phyloP scores from a whole-genome alignment of 1,140 invertebrate genomes.

The Lordiphosa clarofinis region DNA sequence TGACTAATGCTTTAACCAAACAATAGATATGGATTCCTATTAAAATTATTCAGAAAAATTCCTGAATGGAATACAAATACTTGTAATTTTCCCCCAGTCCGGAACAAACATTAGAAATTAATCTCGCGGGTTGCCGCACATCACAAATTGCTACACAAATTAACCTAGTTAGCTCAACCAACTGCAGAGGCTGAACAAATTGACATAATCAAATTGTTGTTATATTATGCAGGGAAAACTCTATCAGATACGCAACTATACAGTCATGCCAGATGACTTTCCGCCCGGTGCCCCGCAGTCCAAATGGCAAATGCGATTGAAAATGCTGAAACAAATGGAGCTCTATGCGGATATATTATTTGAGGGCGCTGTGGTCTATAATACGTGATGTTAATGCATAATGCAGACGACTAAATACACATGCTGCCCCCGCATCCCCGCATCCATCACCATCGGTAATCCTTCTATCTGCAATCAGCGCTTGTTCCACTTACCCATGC shows the following conservation, averaged over 20 bases:
- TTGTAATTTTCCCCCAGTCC: too few relatives aligned
- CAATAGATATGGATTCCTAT: too few relatives aligned
- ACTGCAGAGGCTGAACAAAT: neutral
- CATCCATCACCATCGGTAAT: neutral
- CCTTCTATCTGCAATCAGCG: constrained; percentile 6
- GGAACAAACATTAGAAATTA: too few relatives aligned
- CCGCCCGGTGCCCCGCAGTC: constrained; percentile 23
- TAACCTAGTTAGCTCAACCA: constrained; percentile 5
- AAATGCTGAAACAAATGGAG: constrained; percentile 13
- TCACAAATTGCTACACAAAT: constrained; percentile 7
- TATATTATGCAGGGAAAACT: constrained; percentile 44
- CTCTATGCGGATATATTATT: constrained; percentile 13
- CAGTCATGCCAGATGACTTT: constrained; percentile 35
- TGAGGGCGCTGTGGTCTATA: constrained; percentile 36
- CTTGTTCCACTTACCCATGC: constrained; percentile 71
- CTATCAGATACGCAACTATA: constrained; percentile 47
- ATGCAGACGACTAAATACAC: constrained; percentile 44
- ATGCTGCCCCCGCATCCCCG: constrained; percentile 4
- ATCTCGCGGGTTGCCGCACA: too few relatives aligned
- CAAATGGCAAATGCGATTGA: constrained; percentile 33
- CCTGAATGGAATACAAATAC: too few relatives aligned
- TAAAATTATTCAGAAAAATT: too few relatives aligned
- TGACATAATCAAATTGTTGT: constrained; percentile 16
- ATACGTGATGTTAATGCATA: constrained; percentile 51
- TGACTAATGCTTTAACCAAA: too few relatives aligned